Evolutionary conservation across 2,888 invertebrate genomes (phyloP), one percentile per base, ranked within the genome.

Genomic region (Entomobrya multifasciata): DNA sequence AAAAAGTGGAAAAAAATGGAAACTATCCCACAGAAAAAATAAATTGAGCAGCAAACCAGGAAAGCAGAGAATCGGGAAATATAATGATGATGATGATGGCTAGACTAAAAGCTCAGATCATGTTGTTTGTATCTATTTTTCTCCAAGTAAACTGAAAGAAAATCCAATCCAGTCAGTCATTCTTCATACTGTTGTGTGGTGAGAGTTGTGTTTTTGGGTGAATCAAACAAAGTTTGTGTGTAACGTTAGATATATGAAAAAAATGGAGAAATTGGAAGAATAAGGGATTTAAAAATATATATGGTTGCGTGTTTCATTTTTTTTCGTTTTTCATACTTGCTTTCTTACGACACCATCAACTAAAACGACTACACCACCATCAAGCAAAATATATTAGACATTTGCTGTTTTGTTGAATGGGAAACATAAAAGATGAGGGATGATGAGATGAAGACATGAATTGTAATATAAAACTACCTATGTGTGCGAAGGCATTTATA

Each of bases 371-470:
- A 8, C 36, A 36, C 8, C 36, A 36, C 8, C 36, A 36, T 36
- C 36, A 36, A 8, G 36, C 5, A 36, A 8, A 36, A 36, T 6
- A 36, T 36, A 8, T 36, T 6, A 36, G 36, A 36, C 36, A 36
- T 36, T 36, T 36, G 36, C 36, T 36, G 36, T 36, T 60, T 27
- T 20, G 41, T 44, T 67, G 67, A 22, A 41, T 67, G 44, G 67
- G 17, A 22, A 67, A 22, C 41, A 67, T 44, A 67, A 67, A 67
- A 44, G 67, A 41, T 67, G 67, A 67, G n/a, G 41, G 44, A 67
- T 44, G 67, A 67, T 67, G 67, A 67, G 67, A 67, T 41, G 67
- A 67, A 67, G 67, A 67, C 67, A 67, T 67, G 67, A 67, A 67
- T 44, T 67, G 67, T 44, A 44, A 65, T 65, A 36, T 15, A 36